These are phyloP conservation scores for Crocuta crocuta DNA, from an alignment of 2,113 vertebrate genomes.

Conservation along the genomic window DNA sequence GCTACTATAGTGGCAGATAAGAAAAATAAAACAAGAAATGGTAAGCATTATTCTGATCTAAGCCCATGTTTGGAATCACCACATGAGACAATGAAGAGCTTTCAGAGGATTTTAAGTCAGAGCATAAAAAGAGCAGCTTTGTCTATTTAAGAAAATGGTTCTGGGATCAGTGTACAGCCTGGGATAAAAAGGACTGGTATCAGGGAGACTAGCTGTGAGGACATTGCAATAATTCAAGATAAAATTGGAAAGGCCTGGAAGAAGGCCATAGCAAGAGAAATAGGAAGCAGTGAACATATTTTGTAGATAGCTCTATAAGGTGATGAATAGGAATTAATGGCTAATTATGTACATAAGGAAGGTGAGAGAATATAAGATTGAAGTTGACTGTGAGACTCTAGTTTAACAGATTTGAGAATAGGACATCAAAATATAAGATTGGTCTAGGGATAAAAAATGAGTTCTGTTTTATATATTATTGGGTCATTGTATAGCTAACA, in stretches of 20 bases:
- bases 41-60: neutral
- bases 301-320: neutral
- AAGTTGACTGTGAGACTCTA: neutral
- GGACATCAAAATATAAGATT: neutral
- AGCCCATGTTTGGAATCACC: neutral
- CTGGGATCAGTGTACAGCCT: neutral
- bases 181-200: neutral
- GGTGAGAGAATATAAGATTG: neutral
- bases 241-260: neutral
- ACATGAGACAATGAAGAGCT: neutral
- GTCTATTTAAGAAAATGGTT: neutral
- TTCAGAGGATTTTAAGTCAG: neutral
- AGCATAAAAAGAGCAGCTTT: neutral
- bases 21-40: neutral
- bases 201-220: neutral
- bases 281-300: neutral
- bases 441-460: neutral
- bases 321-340: neutral
- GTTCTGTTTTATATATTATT: neutral
- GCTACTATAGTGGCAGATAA: neutral
- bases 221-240: neutral
- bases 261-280: neutral
- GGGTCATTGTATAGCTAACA: neutral
- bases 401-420: neutral
- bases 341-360: neutral